Evolutionary conservation across 1,140 invertebrate genomes (phyloP).

Genomic region (Coelopa frigida): DNA sequence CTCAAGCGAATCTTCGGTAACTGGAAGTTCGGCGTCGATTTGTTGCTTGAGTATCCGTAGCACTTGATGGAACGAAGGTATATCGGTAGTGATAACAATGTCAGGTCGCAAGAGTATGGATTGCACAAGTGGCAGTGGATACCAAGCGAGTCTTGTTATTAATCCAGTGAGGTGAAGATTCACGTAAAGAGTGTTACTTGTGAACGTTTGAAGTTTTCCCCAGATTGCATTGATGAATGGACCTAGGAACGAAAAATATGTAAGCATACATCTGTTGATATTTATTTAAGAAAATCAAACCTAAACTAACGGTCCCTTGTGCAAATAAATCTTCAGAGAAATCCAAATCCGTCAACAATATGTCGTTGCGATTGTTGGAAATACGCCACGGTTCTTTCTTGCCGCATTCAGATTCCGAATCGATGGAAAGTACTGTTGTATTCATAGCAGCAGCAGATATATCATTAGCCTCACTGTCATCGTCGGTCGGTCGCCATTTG

Average conservation of each 20-base stretch:
- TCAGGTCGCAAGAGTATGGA: constrained; percentile 82
- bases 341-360: constrained; percentile 41
- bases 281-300: constrained; percentile 13
- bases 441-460: constrained; percentile 11
- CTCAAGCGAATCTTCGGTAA: constrained; percentile 60
- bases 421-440: constrained; percentile 14
- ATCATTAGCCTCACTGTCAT: constrained; percentile 27
- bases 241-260: constrained; percentile 47
- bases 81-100: constrained; percentile 79
- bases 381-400: constrained; percentile 41
- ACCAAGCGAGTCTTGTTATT: constrained; percentile 76
- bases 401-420: constrained; percentile 19
- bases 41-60: constrained; percentile 78
- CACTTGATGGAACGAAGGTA: constrained; percentile 86
- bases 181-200: constrained; percentile 75
- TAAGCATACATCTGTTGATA: background rate
- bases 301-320: constrained; percentile 43
- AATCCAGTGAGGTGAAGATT: constrained; percentile 86
- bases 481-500: constrained; percentile 57
- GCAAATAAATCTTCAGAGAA: constrained; percentile 46
- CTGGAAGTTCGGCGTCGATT: constrained; percentile 69
- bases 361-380: constrained; percentile 37
- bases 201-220: constrained; percentile 74
- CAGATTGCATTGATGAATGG: constrained; percentile 79
- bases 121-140: constrained; percentile 79